Evolutionary conservation across 2,113 vertebrate genomes (phyloP).

Genomic region (Trichomycterus rosablanca): DNA sequence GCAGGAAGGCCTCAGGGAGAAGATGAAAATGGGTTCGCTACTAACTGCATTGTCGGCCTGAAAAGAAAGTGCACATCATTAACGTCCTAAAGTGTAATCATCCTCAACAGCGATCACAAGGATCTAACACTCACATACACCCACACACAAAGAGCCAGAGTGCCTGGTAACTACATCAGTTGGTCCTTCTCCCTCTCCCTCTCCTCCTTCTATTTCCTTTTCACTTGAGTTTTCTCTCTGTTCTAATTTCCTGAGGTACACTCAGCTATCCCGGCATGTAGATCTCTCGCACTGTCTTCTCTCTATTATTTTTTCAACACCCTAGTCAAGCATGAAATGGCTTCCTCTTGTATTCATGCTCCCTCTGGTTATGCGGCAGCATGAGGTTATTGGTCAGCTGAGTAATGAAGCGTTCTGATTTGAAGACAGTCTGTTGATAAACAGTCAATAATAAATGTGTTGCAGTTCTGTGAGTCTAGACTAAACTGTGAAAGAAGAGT

Average conservation of each 20-base stretch:
- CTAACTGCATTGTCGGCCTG: too few relatives aligned
- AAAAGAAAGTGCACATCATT: constrained; percentile 37
- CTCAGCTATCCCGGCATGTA: background rate
- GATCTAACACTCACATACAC: background rate
- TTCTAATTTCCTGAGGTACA: constrained; percentile 14
- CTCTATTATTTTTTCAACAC: constrained; percentile 10
- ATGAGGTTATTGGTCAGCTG: constrained; percentile 20
- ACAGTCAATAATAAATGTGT: background rate
- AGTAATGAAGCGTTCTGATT: constrained; percentile 16
- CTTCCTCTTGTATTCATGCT: constrained; percentile 12
- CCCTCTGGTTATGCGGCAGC: constrained; percentile 15
- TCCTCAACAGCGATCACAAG: constrained; percentile 30
- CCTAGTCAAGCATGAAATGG: constrained; percentile 29
- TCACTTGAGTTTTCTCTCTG: background rate
- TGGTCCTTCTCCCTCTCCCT: background rate
- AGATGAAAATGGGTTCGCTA: constrained; percentile 30
- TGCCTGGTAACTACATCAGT: background rate
- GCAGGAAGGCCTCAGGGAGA: too few relatives aligned
- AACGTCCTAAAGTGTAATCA: constrained; percentile 36
- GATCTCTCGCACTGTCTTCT: background rate
- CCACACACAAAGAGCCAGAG: background rate
- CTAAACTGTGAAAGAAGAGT: too few relatives aligned
- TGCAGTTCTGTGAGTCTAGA: too few relatives aligned
- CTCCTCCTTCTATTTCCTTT: background rate
- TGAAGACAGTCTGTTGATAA: background rate